Conservation (phyloP, 2,797 vertebrate genomes). For the Muraenolepis orangiensis region DNA sequence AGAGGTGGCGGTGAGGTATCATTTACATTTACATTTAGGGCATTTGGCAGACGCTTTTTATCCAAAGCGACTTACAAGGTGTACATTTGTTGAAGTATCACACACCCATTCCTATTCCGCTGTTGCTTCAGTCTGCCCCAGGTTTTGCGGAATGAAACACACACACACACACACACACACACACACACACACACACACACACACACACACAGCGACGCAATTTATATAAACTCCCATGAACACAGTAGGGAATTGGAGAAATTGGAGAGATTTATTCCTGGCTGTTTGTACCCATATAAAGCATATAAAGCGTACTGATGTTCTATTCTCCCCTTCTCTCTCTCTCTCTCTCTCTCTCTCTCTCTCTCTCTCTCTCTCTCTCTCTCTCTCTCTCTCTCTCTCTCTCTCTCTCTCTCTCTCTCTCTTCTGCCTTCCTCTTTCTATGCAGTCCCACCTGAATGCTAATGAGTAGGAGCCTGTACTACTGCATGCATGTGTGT, state of each 20-base stretch:
- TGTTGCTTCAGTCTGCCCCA: background rate
- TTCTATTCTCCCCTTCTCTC: too few relatives aligned
- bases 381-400: background rate
- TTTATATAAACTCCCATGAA: background rate
- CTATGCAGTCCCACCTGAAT: conserved; percentile 53
- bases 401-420: background rate
- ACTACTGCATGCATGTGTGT: background rate
- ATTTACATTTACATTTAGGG: too few relatives aligned
- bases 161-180: too few relatives aligned
- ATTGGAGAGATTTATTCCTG: background rate
- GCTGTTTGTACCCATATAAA: background rate
- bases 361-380: background rate
- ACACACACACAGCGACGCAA: background rate
- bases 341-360: background rate
- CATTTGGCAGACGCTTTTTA: too few relatives aligned
- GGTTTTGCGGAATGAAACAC: background rate
- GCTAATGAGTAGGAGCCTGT: conserved; percentile 42
- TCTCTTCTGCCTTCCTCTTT: background rate
- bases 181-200: too few relatives aligned
- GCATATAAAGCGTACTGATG: background rate
- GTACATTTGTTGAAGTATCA: too few relatives aligned
- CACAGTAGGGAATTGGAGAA: background rate
- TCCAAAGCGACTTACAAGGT: too few relatives aligned
- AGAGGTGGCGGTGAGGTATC: too few relatives aligned
- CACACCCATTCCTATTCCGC: background rate